phyloP scores from a whole-genome alignment of 2,113 vertebrate species.

The Scopus umbretta region DNA sequence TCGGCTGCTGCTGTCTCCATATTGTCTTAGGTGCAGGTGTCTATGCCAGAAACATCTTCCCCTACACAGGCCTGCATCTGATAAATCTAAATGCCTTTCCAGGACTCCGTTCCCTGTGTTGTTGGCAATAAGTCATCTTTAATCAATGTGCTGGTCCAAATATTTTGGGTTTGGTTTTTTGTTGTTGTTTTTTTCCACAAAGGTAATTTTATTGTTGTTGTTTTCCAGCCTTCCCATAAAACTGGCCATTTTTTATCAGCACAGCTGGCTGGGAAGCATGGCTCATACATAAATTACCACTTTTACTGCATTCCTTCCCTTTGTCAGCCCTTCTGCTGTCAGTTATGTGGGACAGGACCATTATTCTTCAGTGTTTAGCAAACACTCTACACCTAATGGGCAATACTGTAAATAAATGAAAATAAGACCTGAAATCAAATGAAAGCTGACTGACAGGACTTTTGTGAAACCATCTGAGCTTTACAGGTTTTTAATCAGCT shows the following conservation, averaged over 20 bases:
- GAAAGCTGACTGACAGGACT: background rate
- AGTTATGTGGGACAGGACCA: background rate
- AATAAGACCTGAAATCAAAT: conserved; percentile 10
- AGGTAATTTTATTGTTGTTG: background rate
- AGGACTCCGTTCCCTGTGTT: background rate
- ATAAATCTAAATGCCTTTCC: background rate
- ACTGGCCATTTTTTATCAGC: conserved; percentile 1
- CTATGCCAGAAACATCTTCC: background rate
- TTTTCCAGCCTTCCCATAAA: conserved; percentile 12
- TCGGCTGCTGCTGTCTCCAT: background rate
- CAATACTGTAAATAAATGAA: background rate
- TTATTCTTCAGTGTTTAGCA: conserved; percentile 27
- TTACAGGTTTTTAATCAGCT: background rate
- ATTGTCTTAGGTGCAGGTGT: background rate
- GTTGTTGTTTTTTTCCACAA: background rate
- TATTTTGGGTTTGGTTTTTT: too few relatives aligned
- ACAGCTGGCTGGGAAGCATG: conserved; percentile 24
- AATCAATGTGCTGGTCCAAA: background rate
- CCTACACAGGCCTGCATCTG: background rate
- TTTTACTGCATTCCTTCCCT: conserved; percentile 22
- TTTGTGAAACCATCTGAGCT: background rate
- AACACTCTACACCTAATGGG: background rate
- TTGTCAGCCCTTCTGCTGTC: conserved; percentile 34
- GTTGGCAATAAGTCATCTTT: background rate
- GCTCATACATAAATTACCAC: conserved; percentile 22